Base-by-base conservation (phyloP, 2,113 vertebrate species). In the Aegithalos caudatus region DNA sequence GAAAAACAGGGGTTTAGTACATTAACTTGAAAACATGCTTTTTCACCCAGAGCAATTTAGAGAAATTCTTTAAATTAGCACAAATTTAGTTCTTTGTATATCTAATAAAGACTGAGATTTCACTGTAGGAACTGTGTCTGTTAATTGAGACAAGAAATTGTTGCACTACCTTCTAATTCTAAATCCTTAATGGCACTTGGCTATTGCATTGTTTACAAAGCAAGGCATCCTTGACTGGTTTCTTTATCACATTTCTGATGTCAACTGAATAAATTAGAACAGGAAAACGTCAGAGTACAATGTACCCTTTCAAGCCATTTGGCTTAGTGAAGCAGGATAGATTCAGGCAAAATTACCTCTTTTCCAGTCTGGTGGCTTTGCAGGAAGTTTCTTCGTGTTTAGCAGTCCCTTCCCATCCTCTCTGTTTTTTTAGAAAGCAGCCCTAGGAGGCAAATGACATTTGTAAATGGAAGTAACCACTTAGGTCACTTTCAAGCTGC, bases 251-350 rank as follows among this genome's bases (percentile, higher is more conserved):
- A 60, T 83, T 94, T 95, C 79, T 51, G 19, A 78, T 90, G 89
- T 81, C 77, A 96, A 72, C 65, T 48, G 92, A 97, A 84, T 94
- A 95, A 96, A 90, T 96, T 88, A 94, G 56, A 92, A 74, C 40
- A 79, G 54, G 50, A 94, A 93, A 88, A 95, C 14, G 13, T 77
- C 28, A 69, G n/a, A 56, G 35, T 35, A 56, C 54, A 92, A 94
- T 94, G 62, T 82, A 87, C 69, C 64, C 81, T 78, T 81, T 92
- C 47, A 60, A 66, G 58, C 22, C 67, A 66, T 79, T 88, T 86
- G 65, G 79, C 29, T 79, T 92, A 86, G 61, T 71, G 35, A 93
- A 91, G 82, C 54, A 90, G 61, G 88, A 69, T 58, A 64, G 22
- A 88, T 94, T 88, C 81, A 88, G 82, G 81, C 70, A 81, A 92